phyloP scores from a whole-genome alignment of 2,888 invertebrate genomes.

The Crepidodera aurea region DNA sequence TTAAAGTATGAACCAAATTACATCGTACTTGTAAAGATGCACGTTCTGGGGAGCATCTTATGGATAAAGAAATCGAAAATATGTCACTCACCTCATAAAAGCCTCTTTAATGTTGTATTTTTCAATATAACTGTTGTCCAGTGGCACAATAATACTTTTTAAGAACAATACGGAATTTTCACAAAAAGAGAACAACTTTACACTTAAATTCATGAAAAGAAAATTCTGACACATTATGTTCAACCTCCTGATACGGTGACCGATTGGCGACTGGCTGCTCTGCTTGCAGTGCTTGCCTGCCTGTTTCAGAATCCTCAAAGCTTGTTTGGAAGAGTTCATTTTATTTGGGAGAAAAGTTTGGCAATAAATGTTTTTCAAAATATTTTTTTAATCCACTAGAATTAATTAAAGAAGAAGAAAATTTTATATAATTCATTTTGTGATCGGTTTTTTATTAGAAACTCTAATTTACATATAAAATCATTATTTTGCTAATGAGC shows the following conservation, averaged over 20 bases:
- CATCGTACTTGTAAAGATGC: not conserved
- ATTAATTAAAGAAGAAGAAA: not conserved
- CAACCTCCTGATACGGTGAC: slow-evolving; percentile 60
- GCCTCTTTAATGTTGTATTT: slow-evolving; percentile 53
- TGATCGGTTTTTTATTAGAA: not conserved
- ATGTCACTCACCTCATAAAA: slow-evolving; percentile 61
- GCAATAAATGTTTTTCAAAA: slow-evolving; percentile 28
- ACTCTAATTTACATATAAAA: not conserved
- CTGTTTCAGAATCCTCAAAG: slow-evolving; percentile 60
- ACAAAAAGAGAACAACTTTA: slow-evolving; percentile 55
- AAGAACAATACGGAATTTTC: slow-evolving; percentile 53
- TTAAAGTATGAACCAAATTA: slow-evolving; percentile 26
- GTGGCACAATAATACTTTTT: slow-evolving; percentile 51
- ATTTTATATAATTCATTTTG: not conserved
- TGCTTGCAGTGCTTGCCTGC: slow-evolving; percentile 54
- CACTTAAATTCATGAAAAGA: slow-evolving; percentile 59
- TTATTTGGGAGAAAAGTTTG: slow-evolving; percentile 40
- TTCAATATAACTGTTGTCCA: slow-evolving; percentile 50
- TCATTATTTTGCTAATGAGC: not conserved
- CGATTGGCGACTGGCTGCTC: slow-evolving; percentile 63
- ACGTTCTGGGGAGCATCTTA: slow-evolving; percentile 4
- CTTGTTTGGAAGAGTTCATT: slow-evolving; percentile 63
- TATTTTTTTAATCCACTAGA: not conserved
- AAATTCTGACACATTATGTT: slow-evolving; percentile 63
- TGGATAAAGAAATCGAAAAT: slow-evolving; percentile 52